Conservation (phyloP, 2,888 invertebrate genomes). For the Drosophila gaucha region DNA sequence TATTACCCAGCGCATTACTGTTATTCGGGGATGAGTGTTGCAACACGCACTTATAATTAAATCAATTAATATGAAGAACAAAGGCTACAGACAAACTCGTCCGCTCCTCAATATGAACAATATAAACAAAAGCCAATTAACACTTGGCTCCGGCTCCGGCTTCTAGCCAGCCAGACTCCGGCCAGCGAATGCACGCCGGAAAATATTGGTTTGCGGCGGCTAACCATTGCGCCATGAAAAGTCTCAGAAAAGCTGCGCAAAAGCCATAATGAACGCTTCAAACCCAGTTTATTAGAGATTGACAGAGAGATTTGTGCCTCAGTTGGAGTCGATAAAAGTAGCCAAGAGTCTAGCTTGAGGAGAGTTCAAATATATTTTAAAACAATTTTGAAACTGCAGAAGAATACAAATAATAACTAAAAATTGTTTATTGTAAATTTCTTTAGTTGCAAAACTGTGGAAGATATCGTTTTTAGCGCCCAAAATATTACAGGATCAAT, state of each 20-base stretch:
- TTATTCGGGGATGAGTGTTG: conserved; percentile 7
- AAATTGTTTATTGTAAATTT: too few species aligned
- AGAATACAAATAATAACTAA: too few species aligned
- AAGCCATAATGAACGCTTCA: background rate
- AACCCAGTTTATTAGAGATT: background rate
- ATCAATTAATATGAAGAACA: conserved; percentile 40
- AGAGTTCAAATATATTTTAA: too few species aligned
- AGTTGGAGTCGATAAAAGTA: too few species aligned
- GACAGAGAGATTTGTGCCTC: background rate
- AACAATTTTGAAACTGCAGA: too few species aligned
- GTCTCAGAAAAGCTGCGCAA: conserved; percentile 35
- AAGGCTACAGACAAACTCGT: conserved; percentile 2
- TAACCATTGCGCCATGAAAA: conserved; percentile 23
- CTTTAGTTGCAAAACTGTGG: too few species aligned
- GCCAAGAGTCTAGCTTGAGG: background rate
- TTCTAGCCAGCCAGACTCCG: background rate
- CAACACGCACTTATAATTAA: conserved; percentile 29
- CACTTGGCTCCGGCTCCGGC: conserved; percentile 38
- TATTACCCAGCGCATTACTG: conserved; percentile 6
- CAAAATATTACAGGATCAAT: too few species aligned
- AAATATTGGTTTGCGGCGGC: conserved; percentile 52
- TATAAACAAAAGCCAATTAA: conserved; percentile 45
- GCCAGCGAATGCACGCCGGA: conserved; percentile 42
- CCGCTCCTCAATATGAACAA: conserved; percentile 2
- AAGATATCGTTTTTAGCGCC: too few species aligned